Evolutionary conservation across 1,140 invertebrate species (phyloP), one percentile per base, ranked within the genome.

Genomic region (Drosophila trapezifrons): DNA sequence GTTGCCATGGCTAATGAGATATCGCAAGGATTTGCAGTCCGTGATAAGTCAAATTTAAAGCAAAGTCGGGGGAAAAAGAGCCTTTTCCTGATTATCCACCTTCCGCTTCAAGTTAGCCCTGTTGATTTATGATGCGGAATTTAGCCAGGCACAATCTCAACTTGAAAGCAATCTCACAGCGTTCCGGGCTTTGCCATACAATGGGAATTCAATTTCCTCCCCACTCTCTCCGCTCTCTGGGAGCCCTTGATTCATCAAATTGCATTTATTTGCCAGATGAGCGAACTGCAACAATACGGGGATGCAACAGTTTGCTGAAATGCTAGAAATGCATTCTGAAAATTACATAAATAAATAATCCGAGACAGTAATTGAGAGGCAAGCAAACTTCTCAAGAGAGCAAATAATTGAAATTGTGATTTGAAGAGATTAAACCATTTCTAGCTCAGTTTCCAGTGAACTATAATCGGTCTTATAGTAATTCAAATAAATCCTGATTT

Each of bases 1-100:
- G 85, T 71, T 84, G 59, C 25, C 63, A 49, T 43, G 65, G 54
- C 77, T 87, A 90, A 87, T 89, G 80, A 83, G 80, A 80, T 84
- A 87, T 84, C 73, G 70, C 62, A 59, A 46, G 67, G 81, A 85
- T 81, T 71, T 74, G 69, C 47, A 58, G 71, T 54, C 59, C 43
- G 62, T 72, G 64, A 58, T 57, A 51, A 49, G 57, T 49, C 65
- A 43, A 84, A 71, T 52, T 71, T 76, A 69, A 81, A 89, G 43
- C 46, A 43, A 17, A 17, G 52, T n/a, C 5, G 29, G n/a, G 18
- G 38, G 29, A 9, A 15, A 52, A 49, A 13, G 76, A 67, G 73
- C 47, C 60, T 57, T 65, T 58, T 25, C 54, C 55, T 76, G 72
- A 76, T 76, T 76, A 67, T 55, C 47, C 62, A 58, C 60, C 54